Evolutionary conservation across 2,113 vertebrate genomes (phyloP).

Genomic region (Solea solea): DNA sequence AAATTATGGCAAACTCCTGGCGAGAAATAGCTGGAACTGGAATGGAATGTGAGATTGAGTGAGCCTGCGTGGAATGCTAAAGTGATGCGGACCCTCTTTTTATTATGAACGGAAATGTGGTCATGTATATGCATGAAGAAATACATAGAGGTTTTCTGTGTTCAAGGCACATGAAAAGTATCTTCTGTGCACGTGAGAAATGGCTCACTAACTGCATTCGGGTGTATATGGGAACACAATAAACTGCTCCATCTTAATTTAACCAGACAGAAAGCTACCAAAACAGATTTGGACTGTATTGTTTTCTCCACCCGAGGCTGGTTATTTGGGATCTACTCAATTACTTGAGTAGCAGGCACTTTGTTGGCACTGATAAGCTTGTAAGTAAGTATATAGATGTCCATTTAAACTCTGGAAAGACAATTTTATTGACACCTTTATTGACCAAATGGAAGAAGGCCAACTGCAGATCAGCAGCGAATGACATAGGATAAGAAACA

Average conservation of each 20-base stretch:
- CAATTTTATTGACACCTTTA: slow-evolving; percentile 36
- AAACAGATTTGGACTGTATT: not conserved
- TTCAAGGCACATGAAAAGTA: too few species aligned
- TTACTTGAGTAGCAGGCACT: slow-evolving; percentile 39
- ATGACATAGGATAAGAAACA: slow-evolving; percentile 1
- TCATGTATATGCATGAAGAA: not conserved
- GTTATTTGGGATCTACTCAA: slow-evolving; percentile 25
- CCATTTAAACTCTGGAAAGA: slow-evolving; percentile 27
- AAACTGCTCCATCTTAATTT: not conserved
- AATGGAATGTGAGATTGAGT: too few species aligned
- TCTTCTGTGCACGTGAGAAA: not conserved
- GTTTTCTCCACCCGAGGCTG: slow-evolving; percentile 31
- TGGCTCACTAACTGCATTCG: not conserved
- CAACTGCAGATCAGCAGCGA: slow-evolving; percentile 24
- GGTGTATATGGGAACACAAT: not conserved
- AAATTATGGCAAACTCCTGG: too few species aligned
- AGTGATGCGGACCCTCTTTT: too few species aligned
- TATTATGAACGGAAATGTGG: too few species aligned
- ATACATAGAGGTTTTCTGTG: too few species aligned
- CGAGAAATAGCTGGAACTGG: too few species aligned
- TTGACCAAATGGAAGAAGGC: slow-evolving; percentile 18
- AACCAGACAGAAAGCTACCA: not conserved
- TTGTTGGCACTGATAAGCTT: slow-evolving; percentile 46
- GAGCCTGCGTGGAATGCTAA: too few species aligned
- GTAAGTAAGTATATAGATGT: slow-evolving; percentile 33